A percentile compares a stretch with the other conserved stretches of the same genome.
These are phyloP conservation scores for Campoplex nolae DNA, from an alignment of 2,888 invertebrate species.

Conservation along the genomic window DNA sequence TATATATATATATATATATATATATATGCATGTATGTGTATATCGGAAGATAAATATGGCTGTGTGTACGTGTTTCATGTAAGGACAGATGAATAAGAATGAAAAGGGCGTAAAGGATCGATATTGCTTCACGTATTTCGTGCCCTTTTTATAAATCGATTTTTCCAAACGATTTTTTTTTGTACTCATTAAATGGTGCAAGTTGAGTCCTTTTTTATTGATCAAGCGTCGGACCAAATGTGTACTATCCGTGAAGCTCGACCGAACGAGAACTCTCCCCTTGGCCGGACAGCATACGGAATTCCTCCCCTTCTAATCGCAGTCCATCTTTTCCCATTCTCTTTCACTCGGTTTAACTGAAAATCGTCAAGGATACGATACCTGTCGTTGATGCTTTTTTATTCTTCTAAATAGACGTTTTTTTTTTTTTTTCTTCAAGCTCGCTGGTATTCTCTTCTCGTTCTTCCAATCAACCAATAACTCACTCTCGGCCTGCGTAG, in stretches of 20 bases:
- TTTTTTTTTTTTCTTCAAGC: constrained; percentile 51
- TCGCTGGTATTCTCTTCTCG: constrained; percentile 31
- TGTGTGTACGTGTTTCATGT: neutral
- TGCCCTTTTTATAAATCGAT: neutral
- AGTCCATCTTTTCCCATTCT: constrained; percentile 7
- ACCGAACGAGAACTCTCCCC: constrained; percentile 15
- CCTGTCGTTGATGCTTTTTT: constrained; percentile 12
- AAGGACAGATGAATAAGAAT: neutral
- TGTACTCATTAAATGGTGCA: neutral
- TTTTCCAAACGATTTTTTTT: neutral
- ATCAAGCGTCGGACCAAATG: neutral
- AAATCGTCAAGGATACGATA: constrained; percentile 55
- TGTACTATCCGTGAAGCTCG: constrained; percentile 22
- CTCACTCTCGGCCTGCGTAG: neutral
- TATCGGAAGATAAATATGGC: neutral
- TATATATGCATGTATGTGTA: neutral
- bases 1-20: constrained; percentile 4
- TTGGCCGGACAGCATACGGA: neutral
- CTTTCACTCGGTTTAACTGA: constrained; percentile 33
- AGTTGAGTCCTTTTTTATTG: constrained; percentile 18
- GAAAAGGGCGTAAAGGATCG: constrained; percentile 4
- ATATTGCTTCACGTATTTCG: neutral
- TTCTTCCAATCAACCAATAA: constrained; percentile 49
- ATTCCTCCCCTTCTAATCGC: constrained; percentile 1
- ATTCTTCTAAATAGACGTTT: neutral